phyloP scores from a whole-genome alignment of 2,797 vertebrate genomes.

The Pipistrellus pygmaeus region DNA sequence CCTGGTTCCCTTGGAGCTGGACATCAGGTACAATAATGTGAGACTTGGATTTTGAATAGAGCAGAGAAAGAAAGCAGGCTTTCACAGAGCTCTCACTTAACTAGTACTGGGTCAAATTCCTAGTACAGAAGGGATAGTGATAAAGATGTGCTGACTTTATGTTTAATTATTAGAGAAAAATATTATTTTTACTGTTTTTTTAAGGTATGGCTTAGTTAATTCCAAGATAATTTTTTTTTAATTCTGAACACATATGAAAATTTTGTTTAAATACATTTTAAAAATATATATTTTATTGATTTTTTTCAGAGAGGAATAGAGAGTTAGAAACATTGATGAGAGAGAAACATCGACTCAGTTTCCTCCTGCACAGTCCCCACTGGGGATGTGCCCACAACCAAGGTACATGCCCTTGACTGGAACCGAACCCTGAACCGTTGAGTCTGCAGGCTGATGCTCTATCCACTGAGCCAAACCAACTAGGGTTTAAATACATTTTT shows the following conservation, averaged over 20 bases:
- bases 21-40: neutral
- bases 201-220: neutral
- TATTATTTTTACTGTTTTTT: neutral
- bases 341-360: too few relatives aligned
- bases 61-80: neutral
- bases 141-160: neutral
- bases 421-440: too few relatives aligned
- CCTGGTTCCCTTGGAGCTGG: neutral
- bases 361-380: too few relatives aligned
- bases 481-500: neutral
- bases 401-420: too few relatives aligned
- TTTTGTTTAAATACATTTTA: neutral
- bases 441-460: too few relatives aligned
- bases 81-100: neutral
- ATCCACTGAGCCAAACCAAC: too few relatives aligned
- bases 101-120: neutral
- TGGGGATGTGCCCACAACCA: too few relatives aligned
- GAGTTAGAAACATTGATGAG: too few relatives aligned
- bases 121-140: neutral
- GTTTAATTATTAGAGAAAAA: neutral
- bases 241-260: neutral
- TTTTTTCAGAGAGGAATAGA: too few relatives aligned
- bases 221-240: neutral
- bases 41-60: neutral
- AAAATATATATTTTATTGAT: too few relatives aligned